A percentile compares a stretch with the other conserved stretches of the same genome.
Conservation (phyloP, 1,140 invertebrate species). For the Drosophila nikananu region DNA sequence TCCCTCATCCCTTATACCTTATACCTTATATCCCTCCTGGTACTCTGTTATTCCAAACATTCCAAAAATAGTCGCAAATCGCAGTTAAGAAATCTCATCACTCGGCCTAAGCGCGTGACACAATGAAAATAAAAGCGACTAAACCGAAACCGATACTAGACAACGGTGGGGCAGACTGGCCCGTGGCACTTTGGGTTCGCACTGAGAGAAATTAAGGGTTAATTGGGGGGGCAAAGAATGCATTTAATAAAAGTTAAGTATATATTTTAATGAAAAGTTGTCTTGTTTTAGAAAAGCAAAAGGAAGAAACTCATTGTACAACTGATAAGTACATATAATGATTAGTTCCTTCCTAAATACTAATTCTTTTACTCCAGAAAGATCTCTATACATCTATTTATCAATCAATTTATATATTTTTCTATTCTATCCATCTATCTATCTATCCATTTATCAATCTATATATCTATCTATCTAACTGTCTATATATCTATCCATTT, state of each 20-base stretch:
- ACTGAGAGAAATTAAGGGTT: constrained; percentile 23
- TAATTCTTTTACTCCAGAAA: neutral
- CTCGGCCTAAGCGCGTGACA: constrained; percentile 38
- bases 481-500: neutral
- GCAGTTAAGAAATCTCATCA: constrained; percentile 47
- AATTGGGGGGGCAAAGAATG: neutral
- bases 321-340: too few relatives aligned
- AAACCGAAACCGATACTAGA: constrained; percentile 40
- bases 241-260: neutral
- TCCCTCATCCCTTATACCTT: neutral
- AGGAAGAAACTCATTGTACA: neutral
- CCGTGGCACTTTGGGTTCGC: constrained; percentile 9
- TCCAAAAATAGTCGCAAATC: constrained; percentile 52
- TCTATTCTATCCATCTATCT: neutral
- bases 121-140: constrained; percentile 29
- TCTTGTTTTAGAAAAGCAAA: neutral
- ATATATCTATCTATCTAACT: neutral
- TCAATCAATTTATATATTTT: too few relatives aligned
- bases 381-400: neutral
- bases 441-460: neutral
- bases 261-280: neutral
- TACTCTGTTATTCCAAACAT: neutral
- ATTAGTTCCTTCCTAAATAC: neutral
- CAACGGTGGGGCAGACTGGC: constrained; percentile 35
- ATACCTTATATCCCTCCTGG: neutral